Base-by-base conservation (phyloP, 1,140 invertebrate genomes). In the Harlomillsia oculata region DNA sequence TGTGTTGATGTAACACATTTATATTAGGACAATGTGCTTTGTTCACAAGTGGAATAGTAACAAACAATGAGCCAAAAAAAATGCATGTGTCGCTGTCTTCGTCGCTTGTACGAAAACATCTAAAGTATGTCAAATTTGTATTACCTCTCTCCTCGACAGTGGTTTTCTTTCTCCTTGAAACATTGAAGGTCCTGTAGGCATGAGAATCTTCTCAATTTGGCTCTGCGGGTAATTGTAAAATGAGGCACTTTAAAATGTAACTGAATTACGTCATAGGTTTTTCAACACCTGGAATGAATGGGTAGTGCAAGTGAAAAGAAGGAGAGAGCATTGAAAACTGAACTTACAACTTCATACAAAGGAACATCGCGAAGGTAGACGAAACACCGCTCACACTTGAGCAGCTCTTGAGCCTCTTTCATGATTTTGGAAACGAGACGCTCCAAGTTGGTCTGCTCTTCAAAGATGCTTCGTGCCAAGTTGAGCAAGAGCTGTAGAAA, bases 391-490 rank as follows among this genome's bases (percentile, higher is more conserved):
- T 95, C 87, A 72, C 91, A 96, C 69, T 93, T 92, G 25, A 97
- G 75, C 49, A 96, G 72, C 60, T 92, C 89, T 63, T 91, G 80
- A 0, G 92, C 91, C 72, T 96, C 89, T 6, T 85, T 89, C 89
- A 96, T 96, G 64, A 97, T 96, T 76, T 94, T 95, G 43, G 88
- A 91, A 21, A 96, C 90, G 11, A 96, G 75, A 65, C 87, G 86
- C 69, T 95, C 89, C 60, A 96, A 74, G 70, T 56, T 51, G 67
- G 87, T 93, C 69, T 96, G 88, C 72, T 92, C 88, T 71, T 91
- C 87, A 71, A 93, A 93, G 67, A 93, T 90, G 68, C 85, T 86
- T 64, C 86, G 77, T 1, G 88, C 89, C 65, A 93, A 74, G 65
- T 87, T 87, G 60, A 93, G 73, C 8, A 93, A 76, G 50, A 92